These are phyloP conservation scores for Etheostoma cragini DNA, from an alignment of 2,113 vertebrate species.

Conservation along the genomic window DNA sequence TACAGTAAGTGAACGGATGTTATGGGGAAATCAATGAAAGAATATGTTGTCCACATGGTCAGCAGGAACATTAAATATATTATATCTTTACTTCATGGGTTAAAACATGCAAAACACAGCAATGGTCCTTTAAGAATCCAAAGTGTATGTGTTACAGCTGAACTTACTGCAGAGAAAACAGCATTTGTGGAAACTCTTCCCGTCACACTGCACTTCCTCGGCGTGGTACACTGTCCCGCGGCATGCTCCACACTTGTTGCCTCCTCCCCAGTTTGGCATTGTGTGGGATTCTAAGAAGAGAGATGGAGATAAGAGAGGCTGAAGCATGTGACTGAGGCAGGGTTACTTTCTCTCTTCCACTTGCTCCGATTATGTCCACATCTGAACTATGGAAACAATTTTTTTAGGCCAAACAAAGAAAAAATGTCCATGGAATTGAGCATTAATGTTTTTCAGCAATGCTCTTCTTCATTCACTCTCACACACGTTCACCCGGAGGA, in stretches of 20 bases:
- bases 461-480: neutral
- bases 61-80: neutral
- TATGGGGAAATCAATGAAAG: neutral
- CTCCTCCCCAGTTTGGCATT: constrained; percentile 96
- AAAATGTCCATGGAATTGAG: neutral
- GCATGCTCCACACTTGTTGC: constrained; percentile 91
- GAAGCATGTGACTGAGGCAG: neutral
- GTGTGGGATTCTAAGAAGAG: constrained; percentile 70
- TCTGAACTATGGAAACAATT: too few species aligned
- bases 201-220: constrained; percentile 95
- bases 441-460: neutral
- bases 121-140: neutral
- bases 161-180: constrained; percentile 98
- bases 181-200: constrained; percentile 93
- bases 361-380: neutral
- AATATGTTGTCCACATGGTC: neutral
- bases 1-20: too few species aligned
- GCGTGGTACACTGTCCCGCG: constrained; percentile 92
- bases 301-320: constrained; percentile 23
- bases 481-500: neutral
- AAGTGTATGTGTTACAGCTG: neutral
- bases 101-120: neutral
- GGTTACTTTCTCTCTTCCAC: neutral
- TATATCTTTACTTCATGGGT: neutral
- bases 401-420: neutral